A percentile compares a stretch with the other conserved stretches of the same genome.
Conservation (phyloP, 2,113 vertebrate genomes). For the Hippocampus guttulatus region DNA sequence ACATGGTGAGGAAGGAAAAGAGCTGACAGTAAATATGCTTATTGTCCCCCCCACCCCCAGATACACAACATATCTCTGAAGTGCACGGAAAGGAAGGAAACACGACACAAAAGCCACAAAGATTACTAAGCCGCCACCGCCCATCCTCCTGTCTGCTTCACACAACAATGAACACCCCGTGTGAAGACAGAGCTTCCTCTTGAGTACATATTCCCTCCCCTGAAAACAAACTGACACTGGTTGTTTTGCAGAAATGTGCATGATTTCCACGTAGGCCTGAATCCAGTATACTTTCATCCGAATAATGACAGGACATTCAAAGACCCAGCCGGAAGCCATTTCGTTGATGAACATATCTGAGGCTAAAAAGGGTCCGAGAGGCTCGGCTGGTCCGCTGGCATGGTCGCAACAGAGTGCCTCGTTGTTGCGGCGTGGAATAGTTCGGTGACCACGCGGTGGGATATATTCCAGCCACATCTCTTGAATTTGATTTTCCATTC, state of each 20-base stretch:
- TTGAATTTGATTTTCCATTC: too few relatives aligned
- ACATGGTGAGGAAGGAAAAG: conserved; percentile 75
- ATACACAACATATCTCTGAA: conserved; percentile 13
- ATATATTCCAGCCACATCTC: too few relatives aligned
- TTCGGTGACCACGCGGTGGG: too few relatives aligned
- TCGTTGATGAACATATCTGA: conserved; percentile 26
- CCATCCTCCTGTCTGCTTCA: conserved; percentile 27
- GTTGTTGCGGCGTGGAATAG: too few relatives aligned
- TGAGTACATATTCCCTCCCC: neutral
- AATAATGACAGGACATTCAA: conserved; percentile 17
- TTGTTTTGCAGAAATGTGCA: conserved; percentile 29
- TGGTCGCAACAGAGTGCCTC: too few relatives aligned
- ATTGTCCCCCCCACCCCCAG: neutral
- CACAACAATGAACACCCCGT: conserved; percentile 22
- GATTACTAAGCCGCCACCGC: conserved; percentile 12
- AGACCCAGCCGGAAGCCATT: conserved; percentile 24
- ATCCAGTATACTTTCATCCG: conserved; percentile 15
- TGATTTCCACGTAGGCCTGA: conserved; percentile 22
- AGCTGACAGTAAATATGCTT: neutral
- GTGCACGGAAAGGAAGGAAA: conserved; percentile 32
- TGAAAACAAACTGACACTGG: conserved; percentile 2
- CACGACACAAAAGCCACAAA: conserved; percentile 28
- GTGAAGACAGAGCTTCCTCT: conserved; percentile 33
- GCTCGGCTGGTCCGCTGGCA: too few relatives aligned
- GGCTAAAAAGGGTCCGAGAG: too few relatives aligned